These are phyloP conservation scores for Corythornis cristatus DNA, from an alignment of 2,113 vertebrate genomes.

Conservation along the genomic window DNA sequence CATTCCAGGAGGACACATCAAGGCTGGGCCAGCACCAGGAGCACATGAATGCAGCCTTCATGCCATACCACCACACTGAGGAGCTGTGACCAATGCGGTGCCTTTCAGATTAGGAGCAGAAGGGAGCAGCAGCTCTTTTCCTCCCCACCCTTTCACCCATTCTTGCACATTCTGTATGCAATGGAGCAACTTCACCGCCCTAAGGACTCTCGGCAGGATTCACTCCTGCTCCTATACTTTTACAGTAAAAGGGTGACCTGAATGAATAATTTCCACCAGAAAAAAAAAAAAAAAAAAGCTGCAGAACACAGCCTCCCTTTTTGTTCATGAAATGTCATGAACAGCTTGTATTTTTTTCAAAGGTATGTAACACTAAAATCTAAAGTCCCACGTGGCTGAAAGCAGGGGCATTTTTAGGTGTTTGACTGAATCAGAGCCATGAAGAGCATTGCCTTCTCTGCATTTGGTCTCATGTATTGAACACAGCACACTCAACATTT, in stretches of 20 bases:
- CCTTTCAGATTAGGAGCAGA: background rate
- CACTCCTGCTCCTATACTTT: background rate
- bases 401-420: background rate
- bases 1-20: accelerated
- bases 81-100: too few relatives aligned
- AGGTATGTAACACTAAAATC: background rate
- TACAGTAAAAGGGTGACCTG: background rate
- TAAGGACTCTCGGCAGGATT: background rate
- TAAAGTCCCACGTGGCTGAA: background rate
- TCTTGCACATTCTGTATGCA: background rate
- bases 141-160: background rate
- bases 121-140: background rate
- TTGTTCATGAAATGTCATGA: background rate
- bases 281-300: background rate
- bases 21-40: background rate
- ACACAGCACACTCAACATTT: background rate
- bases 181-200: background rate
- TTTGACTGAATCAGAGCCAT: background rate
- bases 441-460: background rate
- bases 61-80: accelerated
- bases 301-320: background rate
- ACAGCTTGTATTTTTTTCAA: background rate
- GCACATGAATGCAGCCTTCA: accelerated
- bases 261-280: background rate
- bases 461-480: background rate